A percentile compares a stretch with the other conserved stretches of the same genome.
Evolutionary conservation across 2,888 invertebrate species (phyloP).

Genomic region (Dicyrtomina minuta): DNA sequence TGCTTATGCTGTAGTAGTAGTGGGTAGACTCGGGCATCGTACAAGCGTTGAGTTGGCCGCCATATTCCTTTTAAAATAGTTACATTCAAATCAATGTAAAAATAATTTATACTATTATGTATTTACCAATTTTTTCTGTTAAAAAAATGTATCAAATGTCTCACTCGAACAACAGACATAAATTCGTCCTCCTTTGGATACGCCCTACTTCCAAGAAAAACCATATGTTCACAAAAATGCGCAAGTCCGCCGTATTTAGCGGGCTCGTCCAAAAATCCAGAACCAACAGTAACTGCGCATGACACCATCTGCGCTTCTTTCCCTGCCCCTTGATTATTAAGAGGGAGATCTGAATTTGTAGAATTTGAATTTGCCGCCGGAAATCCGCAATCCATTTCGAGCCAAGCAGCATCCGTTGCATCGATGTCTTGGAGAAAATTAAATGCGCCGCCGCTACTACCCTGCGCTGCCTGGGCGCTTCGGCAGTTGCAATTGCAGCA

Average conservation of each 20-base stretch:
- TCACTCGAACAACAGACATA: constrained; percentile 17
- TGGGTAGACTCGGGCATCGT: constrained; percentile 30
- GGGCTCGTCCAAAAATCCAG: constrained; percentile 29
- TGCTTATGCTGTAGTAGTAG: constrained; percentile 12
- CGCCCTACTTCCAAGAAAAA: constrained; percentile 17
- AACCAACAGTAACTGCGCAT: constrained; percentile 20
- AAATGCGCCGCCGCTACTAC: not conserved
- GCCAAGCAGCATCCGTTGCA: not conserved
- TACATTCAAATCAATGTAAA: not conserved
- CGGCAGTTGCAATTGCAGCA: constrained; percentile 6
- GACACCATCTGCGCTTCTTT: not conserved
- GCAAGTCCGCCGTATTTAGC: constrained; percentile 23
- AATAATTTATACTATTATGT: not conserved
- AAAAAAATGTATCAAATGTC: no score
- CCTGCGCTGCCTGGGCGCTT: not conserved
- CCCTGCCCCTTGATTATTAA: not conserved
- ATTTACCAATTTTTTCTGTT: not conserved
- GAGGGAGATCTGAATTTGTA: not conserved
- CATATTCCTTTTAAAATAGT: constrained; percentile 10
- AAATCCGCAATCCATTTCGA: not conserved
- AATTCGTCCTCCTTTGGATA: constrained; percentile 16
- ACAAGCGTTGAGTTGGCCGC: constrained; percentile 27
- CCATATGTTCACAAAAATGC: constrained; percentile 34
- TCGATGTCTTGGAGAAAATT: not conserved
- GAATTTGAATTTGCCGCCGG: not conserved